Conservation (phyloP, 2,888 invertebrate genomes). For the Calephelis perditalis region DNA sequence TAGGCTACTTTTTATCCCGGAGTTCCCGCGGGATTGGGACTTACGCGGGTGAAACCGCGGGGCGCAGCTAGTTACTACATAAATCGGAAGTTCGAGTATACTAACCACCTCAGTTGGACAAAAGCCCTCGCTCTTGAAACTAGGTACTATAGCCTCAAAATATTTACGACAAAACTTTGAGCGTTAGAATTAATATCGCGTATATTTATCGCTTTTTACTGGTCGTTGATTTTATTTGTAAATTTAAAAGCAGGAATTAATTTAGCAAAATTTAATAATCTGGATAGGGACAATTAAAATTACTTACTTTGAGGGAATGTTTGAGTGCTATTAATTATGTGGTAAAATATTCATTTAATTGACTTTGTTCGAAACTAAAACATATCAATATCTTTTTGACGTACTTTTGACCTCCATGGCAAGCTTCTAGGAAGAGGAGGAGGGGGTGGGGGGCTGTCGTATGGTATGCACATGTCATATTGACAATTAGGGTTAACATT, state of each 20-base stretch:
- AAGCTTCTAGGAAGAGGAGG: slow-evolving; percentile 80
- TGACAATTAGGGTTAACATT: slow-evolving; percentile 57
- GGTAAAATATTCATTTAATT: no score
- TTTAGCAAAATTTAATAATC: no score
- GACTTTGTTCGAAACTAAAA: no score
- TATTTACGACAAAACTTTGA: slow-evolving; percentile 1
- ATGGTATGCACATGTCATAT: slow-evolving; percentile 64
- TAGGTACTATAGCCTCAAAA: neutral
- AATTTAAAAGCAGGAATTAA: neutral
- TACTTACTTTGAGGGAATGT: no score
- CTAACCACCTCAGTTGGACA: neutral
- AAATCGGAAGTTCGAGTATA: no score
- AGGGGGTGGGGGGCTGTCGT: slow-evolving; percentile 68
- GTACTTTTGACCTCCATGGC: slow-evolving; percentile 97
- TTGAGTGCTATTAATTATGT: no score
- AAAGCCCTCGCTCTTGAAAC: neutral
- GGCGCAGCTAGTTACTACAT: no score
- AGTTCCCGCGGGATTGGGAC: no score
- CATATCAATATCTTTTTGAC: slow-evolving; percentile 94
- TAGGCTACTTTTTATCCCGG: no score
- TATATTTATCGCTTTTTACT: neutral
- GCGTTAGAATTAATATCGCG: neutral
- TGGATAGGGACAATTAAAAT: no score
- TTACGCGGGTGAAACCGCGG: no score
- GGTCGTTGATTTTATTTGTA: neutral